Evolutionary conservation across 2,888 invertebrate genomes (phyloP), one percentile per base, ranked within the genome.

Genomic region (Orthosia gracilis): DNA sequence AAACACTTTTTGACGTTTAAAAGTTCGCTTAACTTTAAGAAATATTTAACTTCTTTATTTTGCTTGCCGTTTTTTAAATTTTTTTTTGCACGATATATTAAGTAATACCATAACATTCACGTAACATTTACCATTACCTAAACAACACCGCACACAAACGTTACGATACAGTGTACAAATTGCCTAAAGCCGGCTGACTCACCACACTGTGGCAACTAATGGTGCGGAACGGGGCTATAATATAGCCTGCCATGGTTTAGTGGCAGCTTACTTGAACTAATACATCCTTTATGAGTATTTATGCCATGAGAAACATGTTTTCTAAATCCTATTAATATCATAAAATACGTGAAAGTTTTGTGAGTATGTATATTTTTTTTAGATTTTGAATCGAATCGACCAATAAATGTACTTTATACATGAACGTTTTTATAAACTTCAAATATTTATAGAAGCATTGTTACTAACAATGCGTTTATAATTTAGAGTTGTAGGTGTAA

Each of bases 171-270:
- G 50, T 78, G 83, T 23, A 47, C 68, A 55, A 31, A 50, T 13
- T 72, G 47, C 69, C 68, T 50, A 55, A 66, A 62, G 69, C 78
- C 18, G 52, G 71, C 76, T 85, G 84, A 76, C 72, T 83, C 84
- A 68, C 77, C 77, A 68, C 77, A 66, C 66, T 62, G 80, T 69
- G 61, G 69, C 55, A 59, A 55, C 84, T 87, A 85, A 85, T 85
- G 86, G 76, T 40, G 78, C 67, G 81, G 88, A 83, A 87, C 76
- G 75, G 26, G 64, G 55, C 88, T 73, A 64, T 65, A 80, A 71
- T 55, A 83, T 17, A 69, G 71, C 71, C 52, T 21, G 65, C 58
- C 50, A n/a, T 57, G 31, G 52, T 54, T 67, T 70, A 65, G 15
- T 71, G 57, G n/a, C 47, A 23, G 55, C 71, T 47, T 59, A 62